Base-by-base conservation (phyloP, 2,797 vertebrate genomes). In the Lemur catta region DNA sequence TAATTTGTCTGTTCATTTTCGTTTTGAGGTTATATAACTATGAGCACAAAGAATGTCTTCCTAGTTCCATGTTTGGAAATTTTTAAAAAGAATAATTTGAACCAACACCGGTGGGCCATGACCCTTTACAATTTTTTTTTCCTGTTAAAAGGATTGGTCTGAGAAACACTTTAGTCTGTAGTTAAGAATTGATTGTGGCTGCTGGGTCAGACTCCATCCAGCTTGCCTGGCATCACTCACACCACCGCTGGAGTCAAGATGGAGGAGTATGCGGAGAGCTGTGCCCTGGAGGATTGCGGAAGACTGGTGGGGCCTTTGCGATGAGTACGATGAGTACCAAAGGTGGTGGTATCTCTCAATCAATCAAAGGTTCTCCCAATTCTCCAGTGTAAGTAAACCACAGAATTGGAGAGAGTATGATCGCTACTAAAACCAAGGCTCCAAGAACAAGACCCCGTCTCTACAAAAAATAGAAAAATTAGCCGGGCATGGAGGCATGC, bases 281-380 rank as follows among this genome's bases (percentile, higher is more conserved):
- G 35, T 30, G 10, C 11, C 99, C 63, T 99, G 99, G 99, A 98
- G 99, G 98, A 99, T 99, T 88, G 99, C 99, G 20, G 65, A 99
- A 76, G 99, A 99, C 97, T 99, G 99, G 99, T 28, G 99, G 99
- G 1, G 99, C 99, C 59, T 99, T 99, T 98, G 99, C 99, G 0
- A 99, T 99, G 99, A 99, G 99, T n/a, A 99, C 99, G 0, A 99
- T 99, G 99, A 99, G 99, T n/a, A 99, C 99, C 76, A 99, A 99
- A 48, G 99, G 99, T 96, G 99, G 99, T 95, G 99, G 99, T 84
- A 99, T 99, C 95, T 99, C 99, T 98, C 99, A 99, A 97, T 99
- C 99, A 38, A 98, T 99, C 67, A 99, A 99, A 98, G 99, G 99
- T 35, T 99, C 99, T 97, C 98, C 99, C 97, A 99, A 99, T 89